Base-by-base conservation (phyloP, 1,140 invertebrate genomes). In the Nylanderia fulva region DNA sequence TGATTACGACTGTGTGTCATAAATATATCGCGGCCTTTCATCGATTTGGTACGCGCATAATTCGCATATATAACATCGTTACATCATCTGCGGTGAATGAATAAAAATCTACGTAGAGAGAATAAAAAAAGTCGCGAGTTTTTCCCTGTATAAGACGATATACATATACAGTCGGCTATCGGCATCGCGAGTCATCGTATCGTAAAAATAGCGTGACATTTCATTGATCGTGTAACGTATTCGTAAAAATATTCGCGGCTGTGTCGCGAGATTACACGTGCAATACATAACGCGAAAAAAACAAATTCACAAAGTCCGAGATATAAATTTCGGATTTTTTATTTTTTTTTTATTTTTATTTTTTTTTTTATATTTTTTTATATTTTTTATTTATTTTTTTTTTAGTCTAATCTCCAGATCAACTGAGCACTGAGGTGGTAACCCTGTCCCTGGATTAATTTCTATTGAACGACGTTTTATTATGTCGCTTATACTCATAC, bases 121-220 rank as follows among this genome's bases (percentile, higher is more conserved):
- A n/a, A n/a, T n/a, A n/a, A 39, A 15, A 68, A 63, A 69, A 66
- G 33, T 7, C 24, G 48, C 29, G 52, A 82, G 45, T 52, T 15
- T 60, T 58, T 45, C 29, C 27, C n/a, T 42, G 6, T 15, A 24
- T 33, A 58, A 58, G 77, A 80, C 77, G 64, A 69, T 36, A 79
- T 33, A 33, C 3, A 33, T 3, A 33, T 42, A 48, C 15, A 3
- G 45, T 48, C 45, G 27, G n/a, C 56, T 36, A 54, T 42, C 64
- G 77, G 33, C 60, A 48, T 33, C 61, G 60, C 61, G 66, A 56
- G 64, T 42, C 66, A 36, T 58, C 36, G 61, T n/a, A 66, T 76
- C 9, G 24, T 54, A 84, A 84, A 76, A 84, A 84, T 84, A 76
- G 80, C 80, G 60, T 76, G 80, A 63, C 80, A 76, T 84, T 84